These are phyloP conservation scores for Cephus pygmeus DNA, from an alignment of 2,888 invertebrate genomes.

Conservation along the genomic window DNA sequence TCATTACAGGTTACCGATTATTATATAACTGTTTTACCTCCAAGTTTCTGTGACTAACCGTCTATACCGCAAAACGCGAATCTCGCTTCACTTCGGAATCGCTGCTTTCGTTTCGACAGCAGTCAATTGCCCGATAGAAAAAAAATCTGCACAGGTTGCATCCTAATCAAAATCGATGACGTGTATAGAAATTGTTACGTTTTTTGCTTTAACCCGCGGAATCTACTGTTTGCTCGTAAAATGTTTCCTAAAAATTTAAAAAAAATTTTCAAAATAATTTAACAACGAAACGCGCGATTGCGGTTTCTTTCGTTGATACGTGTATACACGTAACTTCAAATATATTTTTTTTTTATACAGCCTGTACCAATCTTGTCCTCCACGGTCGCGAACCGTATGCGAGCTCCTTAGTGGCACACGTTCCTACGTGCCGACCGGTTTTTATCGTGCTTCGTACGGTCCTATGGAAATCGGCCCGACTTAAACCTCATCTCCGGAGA, in stretches of 20 bases:
- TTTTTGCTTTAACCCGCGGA: not conserved
- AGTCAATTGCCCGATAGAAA: not conserved
- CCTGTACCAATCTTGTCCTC: not conserved
- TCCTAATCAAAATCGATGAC: not conserved
- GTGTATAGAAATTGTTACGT: not conserved
- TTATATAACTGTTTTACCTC: not conserved
- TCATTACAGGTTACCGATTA: not conserved
- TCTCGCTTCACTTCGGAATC: not conserved
- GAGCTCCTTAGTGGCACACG: not conserved
- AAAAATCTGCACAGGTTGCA: not conserved
- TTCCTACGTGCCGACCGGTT: conserved; percentile 1
- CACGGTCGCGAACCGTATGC: not conserved
- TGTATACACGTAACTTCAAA: not conserved
- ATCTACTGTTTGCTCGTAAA: not conserved
- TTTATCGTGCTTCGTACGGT: not conserved
- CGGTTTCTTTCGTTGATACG: not conserved
- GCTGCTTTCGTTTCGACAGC: not conserved
- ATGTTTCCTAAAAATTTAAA: not conserved
- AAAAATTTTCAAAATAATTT: not conserved
- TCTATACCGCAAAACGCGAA: not conserved
- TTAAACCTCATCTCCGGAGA: not conserved
- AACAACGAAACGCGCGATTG: not conserved
- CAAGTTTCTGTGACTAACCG: not conserved
- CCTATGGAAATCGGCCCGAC: conserved; percentile 1
- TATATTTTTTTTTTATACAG: not conserved